Evolutionary conservation across 2,888 invertebrate species (phyloP).

Genomic region (Aleiodes testaceus): DNA sequence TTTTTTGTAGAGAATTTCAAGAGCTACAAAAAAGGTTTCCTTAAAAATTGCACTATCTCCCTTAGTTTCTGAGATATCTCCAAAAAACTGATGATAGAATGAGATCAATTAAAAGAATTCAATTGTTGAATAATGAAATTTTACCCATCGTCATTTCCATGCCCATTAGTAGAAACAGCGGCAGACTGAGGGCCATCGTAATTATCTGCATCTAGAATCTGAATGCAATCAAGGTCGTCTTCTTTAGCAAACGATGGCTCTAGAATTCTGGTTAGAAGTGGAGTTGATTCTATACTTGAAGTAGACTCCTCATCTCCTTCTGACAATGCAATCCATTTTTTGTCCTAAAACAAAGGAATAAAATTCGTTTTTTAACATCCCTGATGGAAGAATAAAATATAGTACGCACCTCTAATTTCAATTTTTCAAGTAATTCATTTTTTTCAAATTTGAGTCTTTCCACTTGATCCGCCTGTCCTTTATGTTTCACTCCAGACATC

Average conservation of each 20-base stretch:
- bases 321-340: conserved; percentile 62
- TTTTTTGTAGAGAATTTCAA: too few relatives aligned
- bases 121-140: conserved; percentile 43
- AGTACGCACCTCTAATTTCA: conserved; percentile 79
- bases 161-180: conserved; percentile 54
- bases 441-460: conserved; percentile 82
- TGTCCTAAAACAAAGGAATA: conserved; percentile 55
- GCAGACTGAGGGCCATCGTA: conserved; percentile 45
- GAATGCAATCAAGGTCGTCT: conserved; percentile 47
- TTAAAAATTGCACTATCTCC: too few relatives aligned
- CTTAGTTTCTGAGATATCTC: too few relatives aligned
- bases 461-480: conserved; percentile 79
- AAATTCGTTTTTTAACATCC: too few relatives aligned
- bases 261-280: conserved; percentile 56
- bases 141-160: conserved; percentile 55
- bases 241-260: conserved; percentile 58
- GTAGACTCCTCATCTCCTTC: conserved; percentile 50
- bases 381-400: too few relatives aligned
- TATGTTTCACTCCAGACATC: conserved; percentile 80
- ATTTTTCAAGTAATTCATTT: conserved; percentile 80
- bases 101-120: too few relatives aligned
- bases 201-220: conserved; percentile 44
- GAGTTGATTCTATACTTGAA: conserved; percentile 53
- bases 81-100: too few relatives aligned
- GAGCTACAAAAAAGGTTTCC: too few relatives aligned